Evolutionary conservation across 1,140 invertebrate genomes (phyloP).

Genomic region (Musca vetustissima): DNA sequence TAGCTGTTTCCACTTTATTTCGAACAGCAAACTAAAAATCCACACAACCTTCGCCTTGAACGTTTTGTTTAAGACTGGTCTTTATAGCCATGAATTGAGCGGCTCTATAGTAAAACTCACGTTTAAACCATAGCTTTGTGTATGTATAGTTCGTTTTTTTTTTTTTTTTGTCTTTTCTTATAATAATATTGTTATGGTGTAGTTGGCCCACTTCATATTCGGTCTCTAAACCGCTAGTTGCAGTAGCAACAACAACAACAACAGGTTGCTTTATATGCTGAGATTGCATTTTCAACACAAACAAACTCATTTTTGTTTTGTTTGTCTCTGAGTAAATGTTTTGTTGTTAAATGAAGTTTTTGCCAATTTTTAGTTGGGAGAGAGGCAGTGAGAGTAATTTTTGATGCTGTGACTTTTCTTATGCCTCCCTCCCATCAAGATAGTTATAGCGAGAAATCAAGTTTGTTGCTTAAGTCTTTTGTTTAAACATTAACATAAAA

Average conservation of each 20-base stretch:
- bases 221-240: no score
- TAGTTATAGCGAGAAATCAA: not conserved
- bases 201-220: no score
- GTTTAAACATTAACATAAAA: slow-evolving; percentile 3
- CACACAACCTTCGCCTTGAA: slow-evolving; percentile 53
- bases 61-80: slow-evolving; percentile 43
- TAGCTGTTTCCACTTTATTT: not conserved
- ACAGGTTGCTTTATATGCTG: slow-evolving; percentile 11
- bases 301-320: no score
- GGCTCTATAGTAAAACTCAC: not conserved
- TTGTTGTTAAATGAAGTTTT: no score
- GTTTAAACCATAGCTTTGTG: no score
- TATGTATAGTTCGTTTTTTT: no score
- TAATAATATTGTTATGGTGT: no score
- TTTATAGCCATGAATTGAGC: not conserved
- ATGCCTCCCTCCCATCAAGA: not conserved
- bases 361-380: no score
- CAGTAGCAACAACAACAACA: not conserved
- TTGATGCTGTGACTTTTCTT: not conserved
- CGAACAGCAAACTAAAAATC: not conserved
- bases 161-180: no score
- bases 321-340: no score
- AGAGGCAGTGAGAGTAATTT: not conserved
- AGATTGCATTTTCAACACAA: not conserved
- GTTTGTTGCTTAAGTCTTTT: slow-evolving; percentile 29